Evolutionary conservation across 37 sponge, comb jelly and placozoan species (phyloP), one percentile per base, ranked within the genome.

Genomic region (Aphrocallistes beatrix): DNA sequence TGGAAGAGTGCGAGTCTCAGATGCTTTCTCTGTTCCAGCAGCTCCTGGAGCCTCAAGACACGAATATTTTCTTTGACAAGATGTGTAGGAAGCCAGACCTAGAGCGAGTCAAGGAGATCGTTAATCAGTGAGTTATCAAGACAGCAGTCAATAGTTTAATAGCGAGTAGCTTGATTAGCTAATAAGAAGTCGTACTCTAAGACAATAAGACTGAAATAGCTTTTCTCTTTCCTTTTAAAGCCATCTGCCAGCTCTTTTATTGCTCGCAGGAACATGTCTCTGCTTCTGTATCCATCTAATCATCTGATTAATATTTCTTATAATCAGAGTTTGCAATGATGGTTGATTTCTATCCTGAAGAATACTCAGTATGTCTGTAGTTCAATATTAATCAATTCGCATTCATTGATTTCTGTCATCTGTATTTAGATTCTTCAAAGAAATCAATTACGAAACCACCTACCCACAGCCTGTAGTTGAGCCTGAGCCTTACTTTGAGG

Each of bases 191-290:
- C n/a, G n/a, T n/a, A n/a, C n/a, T n/a, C n/a, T n/a, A n/a, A n/a
- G n/a, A n/a, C n/a, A n/a, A n/a, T n/a, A n/a, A n/a, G n/a, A n/a
- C n/a, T n/a, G n/a, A n/a, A n/a, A n/a, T n/a, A n/a, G n/a, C n/a
- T n/a, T n/a, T n/a, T n/a, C n/a, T 60, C 75, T 60, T 60, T 60
- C 75, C 75, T 28, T 30, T 13, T 60, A 13, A 42, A 60, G 75
- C 75, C 75, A 60, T 60, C n/a, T 60, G 75, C 75, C 10, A 60
- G 17, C n/a, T n/a, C n/a, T n/a, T n/a, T n/a, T n/a, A n/a, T n/a
- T n/a, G n/a, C n/a, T n/a, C n/a, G n/a, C n/a, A n/a, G n/a, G n/a
- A n/a, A n/a, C n/a, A n/a, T n/a, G n/a, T n/a, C n/a, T n/a, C n/a
- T n/a, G n/a, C n/a, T n/a, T n/a, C n/a, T n/a, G n/a, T n/a, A n/a